Evolutionary conservation across 2,797 vertebrate species (phyloP).

Genomic region (Microcaecilia unicolor): DNA sequence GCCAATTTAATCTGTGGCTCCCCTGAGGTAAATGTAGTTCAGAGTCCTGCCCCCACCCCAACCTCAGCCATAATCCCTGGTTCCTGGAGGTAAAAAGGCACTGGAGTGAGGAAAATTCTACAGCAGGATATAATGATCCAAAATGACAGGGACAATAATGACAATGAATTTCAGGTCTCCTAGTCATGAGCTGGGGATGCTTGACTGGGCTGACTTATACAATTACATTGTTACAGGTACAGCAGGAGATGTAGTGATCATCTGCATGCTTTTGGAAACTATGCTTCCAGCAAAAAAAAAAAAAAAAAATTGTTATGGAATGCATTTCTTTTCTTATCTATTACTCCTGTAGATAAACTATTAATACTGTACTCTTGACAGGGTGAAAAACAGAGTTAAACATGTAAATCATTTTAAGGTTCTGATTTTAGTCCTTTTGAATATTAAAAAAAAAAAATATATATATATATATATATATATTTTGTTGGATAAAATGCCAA

Average conservation of each 20-base stretch:
- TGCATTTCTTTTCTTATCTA: slow-evolving; percentile 21
- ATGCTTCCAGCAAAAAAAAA: slow-evolving; percentile 47
- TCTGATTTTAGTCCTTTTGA: slow-evolving; percentile 17
- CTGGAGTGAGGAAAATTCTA: slow-evolving; percentile 90
- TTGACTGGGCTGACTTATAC: slow-evolving; percentile 92
- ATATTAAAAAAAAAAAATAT: too few species aligned
- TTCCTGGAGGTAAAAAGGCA: slow-evolving; percentile 93
- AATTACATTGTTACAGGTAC: slow-evolving; percentile 98
- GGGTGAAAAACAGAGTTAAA: slow-evolving; percentile 34
- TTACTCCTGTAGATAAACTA: slow-evolving; percentile 2
- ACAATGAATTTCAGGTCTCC: slow-evolving; percentile 98
- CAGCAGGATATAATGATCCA: slow-evolving; percentile 88
- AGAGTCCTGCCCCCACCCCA: slow-evolving; percentile 62
- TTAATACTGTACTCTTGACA: slow-evolving; percentile 8
- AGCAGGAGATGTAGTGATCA: slow-evolving; percentile 69
- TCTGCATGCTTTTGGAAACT: slow-evolving; percentile 59
- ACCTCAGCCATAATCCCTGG: slow-evolving; percentile 70
- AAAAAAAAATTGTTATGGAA: slow-evolving; percentile 21
- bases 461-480: too few species aligned
- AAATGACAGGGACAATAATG: slow-evolving; percentile 98
- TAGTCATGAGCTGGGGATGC: slow-evolving; percentile 86
- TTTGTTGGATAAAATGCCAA: too few species aligned
- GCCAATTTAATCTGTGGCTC: slow-evolving; percentile 84
- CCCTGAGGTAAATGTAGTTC: slow-evolving; percentile 75
- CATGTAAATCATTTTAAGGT: slow-evolving; percentile 4